Conservation (phyloP, 2,797 vertebrate genomes). For the Schizopygopsis malacanthus region DNA sequence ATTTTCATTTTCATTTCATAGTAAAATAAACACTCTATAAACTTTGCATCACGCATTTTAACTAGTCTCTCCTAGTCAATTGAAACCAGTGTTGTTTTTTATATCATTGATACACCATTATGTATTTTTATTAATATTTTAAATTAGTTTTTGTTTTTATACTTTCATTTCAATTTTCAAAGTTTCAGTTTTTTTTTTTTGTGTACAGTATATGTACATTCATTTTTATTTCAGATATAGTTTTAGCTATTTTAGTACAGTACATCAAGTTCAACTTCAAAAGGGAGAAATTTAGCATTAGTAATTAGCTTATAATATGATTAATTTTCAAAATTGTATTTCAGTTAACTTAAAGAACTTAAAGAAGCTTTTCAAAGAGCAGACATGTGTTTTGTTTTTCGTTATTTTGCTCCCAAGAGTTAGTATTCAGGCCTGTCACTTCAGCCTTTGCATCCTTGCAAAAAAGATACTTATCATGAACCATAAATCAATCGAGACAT, state of each 20-base stretch:
- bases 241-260: too few relatives aligned
- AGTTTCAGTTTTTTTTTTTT: not conserved
- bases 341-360: not conserved
- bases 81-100: not conserved
- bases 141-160: too few relatives aligned
- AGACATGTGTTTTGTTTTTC: constrained; percentile 10
- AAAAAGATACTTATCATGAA: constrained; percentile 55
- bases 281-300: not conserved
- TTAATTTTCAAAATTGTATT: not conserved
- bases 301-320: not conserved
- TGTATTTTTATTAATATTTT: not conserved
- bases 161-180: too few relatives aligned
- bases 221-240: not conserved
- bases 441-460: constrained; percentile 40
- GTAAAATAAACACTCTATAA: not conserved
- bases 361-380: constrained; percentile 24
- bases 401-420: constrained; percentile 18
- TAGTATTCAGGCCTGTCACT: constrained; percentile 50
- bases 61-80: too few relatives aligned
- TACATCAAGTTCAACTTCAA: not conserved
- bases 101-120: too few relatives aligned
- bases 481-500: constrained; percentile 57
- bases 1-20: not conserved
- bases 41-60: too few relatives aligned
- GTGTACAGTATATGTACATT: not conserved